These are phyloP conservation scores for Adelges cooleyi DNA, from an alignment of 1,140 invertebrate genomes.

Conservation along the genomic window DNA sequence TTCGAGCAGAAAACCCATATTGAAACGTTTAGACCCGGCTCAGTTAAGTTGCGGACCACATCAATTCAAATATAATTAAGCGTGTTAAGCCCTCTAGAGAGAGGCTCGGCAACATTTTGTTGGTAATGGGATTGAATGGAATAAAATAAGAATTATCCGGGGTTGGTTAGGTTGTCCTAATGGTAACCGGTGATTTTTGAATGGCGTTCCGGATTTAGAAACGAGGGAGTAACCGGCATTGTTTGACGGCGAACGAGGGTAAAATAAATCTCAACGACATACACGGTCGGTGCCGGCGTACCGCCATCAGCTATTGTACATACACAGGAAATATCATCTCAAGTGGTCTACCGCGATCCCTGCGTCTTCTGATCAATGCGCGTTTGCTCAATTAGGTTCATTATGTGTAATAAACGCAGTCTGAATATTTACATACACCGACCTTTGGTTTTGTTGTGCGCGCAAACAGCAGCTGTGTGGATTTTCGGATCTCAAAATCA, in stretches of 20 bases:
- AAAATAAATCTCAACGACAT: slow-evolving; percentile 23
- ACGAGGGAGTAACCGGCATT: background rate
- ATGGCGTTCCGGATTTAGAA: background rate
- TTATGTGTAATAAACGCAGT: background rate
- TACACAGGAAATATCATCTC: slow-evolving; percentile 3
- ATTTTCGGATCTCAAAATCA: background rate
- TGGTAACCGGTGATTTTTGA: too few relatives aligned
- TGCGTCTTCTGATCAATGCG: background rate
- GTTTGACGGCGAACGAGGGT: background rate
- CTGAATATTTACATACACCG: background rate
- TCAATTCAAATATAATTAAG: too few relatives aligned
- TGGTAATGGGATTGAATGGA: too few relatives aligned
- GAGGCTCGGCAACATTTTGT: too few relatives aligned
- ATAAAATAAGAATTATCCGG: too few relatives aligned
- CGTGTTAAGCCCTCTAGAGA: too few relatives aligned
- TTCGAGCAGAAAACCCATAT: too few relatives aligned
- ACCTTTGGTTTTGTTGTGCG: background rate
- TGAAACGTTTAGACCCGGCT: too few relatives aligned
- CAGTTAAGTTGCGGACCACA: too few relatives aligned
- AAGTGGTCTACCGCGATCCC: background rate
- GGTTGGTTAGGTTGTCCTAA: too few relatives aligned
- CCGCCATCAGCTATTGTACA: too few relatives aligned
- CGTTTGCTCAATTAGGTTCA: slow-evolving; percentile 22
- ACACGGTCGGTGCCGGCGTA: background rate
- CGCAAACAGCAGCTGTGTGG: slow-evolving; percentile 4